phyloP scores from a whole-genome alignment of 2,888 invertebrate species.

The Cancer borealis region DNA sequence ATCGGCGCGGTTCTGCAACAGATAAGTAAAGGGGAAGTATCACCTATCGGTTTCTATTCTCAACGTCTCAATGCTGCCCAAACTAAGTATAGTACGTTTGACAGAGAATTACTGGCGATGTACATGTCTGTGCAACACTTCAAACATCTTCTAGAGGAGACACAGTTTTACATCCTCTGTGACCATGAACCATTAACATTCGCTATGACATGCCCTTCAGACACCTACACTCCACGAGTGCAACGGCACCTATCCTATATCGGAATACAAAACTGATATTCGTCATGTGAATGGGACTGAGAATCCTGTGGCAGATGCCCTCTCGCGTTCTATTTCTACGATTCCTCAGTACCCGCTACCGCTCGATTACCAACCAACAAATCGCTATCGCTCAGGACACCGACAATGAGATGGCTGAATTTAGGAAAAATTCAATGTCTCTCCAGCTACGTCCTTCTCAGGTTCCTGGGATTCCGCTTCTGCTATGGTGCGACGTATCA shows the following conservation, averaged over 20 bases:
- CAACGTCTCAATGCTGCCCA: constrained; percentile 76
- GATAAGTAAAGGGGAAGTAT: constrained; percentile 70
- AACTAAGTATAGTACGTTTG: constrained; percentile 79
- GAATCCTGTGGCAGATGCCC: too few species aligned
- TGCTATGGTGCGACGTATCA: background rate
- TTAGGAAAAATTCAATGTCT: too few species aligned
- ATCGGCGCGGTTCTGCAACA: constrained; percentile 78
- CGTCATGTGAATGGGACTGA: too few species aligned
- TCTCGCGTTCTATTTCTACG: too few species aligned
- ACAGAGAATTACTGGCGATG: too few species aligned
- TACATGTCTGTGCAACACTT: constrained; percentile 71
- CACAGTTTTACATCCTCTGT: constrained; percentile 78
- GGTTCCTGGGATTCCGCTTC: constrained; percentile 49
- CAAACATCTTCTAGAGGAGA: constrained; percentile 78
- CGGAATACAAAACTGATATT: too few species aligned
- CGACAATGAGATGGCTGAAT: too few species aligned
- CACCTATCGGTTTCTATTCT: constrained; percentile 78
- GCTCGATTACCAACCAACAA: too few species aligned
- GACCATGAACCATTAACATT: constrained; percentile 78
- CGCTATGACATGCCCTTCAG: constrained; percentile 79
- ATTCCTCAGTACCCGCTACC: too few species aligned
- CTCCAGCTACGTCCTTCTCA: too few species aligned
- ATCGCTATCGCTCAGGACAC: too few species aligned
- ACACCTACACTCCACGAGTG: constrained; percentile 79
- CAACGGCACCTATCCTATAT: constrained; percentile 79